Base-by-base conservation (phyloP, 2,113 vertebrate genomes). In the Butorides virescens region DNA sequence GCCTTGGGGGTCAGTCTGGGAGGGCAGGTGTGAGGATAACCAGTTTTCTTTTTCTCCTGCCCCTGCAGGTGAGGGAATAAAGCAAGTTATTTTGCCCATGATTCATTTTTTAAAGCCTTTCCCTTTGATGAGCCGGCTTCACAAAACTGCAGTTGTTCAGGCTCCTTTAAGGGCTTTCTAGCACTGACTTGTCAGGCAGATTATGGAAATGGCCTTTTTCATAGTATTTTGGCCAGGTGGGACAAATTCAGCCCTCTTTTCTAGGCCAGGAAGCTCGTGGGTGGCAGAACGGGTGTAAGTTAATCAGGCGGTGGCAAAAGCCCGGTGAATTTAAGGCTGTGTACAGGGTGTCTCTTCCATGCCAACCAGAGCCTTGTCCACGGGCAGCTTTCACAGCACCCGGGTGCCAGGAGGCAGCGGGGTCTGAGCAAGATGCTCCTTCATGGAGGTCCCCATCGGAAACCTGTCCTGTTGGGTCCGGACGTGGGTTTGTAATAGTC, bases 291-390 rank as follows among this genome's bases (percentile, higher is more conserved):
- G 3, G 8, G 23, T 74, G 11, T 25, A 44, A 73, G 36, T 88
- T 37, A 61, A 52, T 37, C 30, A 88, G 36, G 9, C 7, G 2
- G 11, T 76, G 49, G 34, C 27, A 52, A 67, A 75, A 34, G n/a
- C 49, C 49, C 47, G 23, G 17, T 53, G 32, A 61, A 32, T 11
- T 53, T 46, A 72, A 76, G 46, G 19, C 39, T 93, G 16, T 0
- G 0, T 27, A 1, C 19, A 10, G 32, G 7, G 2, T 49, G 15
- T 46, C 39, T 92, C 68, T 68, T 72, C 53, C 30, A 46, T 0
- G 1, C 4, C 30, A 63, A 26, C 20, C 8, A 42, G 36, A 84
- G 11, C 55, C 15, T 80, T 0, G 0, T 36, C 22, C 49, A 29
- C 1, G 0, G 26, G 5, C 55, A 80, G 39, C 13, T 23, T 73